Conservation (phyloP, 1,140 invertebrate genomes). For the Matsumurasca onukii region DNA sequence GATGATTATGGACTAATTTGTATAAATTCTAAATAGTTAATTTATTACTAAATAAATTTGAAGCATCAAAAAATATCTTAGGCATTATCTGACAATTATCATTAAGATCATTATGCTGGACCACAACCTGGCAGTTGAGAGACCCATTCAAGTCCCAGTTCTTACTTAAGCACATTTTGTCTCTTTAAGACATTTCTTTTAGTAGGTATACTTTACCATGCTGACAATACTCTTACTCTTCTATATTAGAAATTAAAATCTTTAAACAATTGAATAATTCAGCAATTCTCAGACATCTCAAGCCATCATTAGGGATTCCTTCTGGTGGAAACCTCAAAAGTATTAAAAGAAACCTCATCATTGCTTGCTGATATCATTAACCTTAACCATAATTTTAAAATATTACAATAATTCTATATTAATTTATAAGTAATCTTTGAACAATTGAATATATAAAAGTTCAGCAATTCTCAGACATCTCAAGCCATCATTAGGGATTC, state of each 20-base stretch:
- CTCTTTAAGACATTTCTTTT: too few relatives aligned
- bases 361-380: constrained; percentile 1
- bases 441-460: constrained; percentile 10
- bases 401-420: background rate
- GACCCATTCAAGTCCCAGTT: too few relatives aligned
- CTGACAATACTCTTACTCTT: too few relatives aligned
- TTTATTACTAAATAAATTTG: background rate
- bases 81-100: too few relatives aligned
- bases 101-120: too few relatives aligned
- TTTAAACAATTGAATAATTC: too few relatives aligned
- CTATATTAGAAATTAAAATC: too few relatives aligned
- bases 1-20: background rate
- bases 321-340: constrained; percentile 69
- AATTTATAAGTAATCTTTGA: constrained; percentile 3
- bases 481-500: background rate
- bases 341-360: constrained; percentile 54
- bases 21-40: constrained; percentile 19
- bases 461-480: constrained; percentile 11
- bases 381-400: background rate
- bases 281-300: constrained; percentile 57
- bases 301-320: constrained; percentile 53
- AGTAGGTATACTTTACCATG: background rate
- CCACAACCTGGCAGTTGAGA: too few relatives aligned
- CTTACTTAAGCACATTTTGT: too few relatives aligned
- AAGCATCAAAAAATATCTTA: too few relatives aligned